Evolutionary conservation across 2,113 vertebrate genomes (phyloP), one percentile per base, ranked within the genome.

Genomic region (Epinephelus cyanopodus): DNA sequence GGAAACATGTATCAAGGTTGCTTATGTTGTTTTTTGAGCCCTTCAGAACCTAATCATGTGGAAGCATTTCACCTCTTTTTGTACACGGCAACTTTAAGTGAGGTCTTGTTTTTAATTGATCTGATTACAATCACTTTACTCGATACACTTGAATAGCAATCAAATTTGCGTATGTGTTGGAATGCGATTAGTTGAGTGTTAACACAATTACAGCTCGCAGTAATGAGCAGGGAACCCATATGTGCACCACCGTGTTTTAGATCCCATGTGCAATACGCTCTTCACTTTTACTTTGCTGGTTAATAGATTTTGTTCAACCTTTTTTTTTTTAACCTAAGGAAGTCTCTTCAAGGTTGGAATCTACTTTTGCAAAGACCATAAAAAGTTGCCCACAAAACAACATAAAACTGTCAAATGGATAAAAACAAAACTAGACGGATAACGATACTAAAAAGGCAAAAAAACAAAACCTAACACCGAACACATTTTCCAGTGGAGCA

Each of bases 101-200:
- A 37, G 0, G 45, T 50, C 37, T 14, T 37, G 42, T 37, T 71
- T 79, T 27, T 61, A 77, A 77, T 15, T 72, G 54, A 87, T 73
- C 19, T 63, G 3, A 69, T 87, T 74, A 76, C 17, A 61, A 61
- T 76, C 39, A 62, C 39, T 71, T 79, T 2, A 81, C 21, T 8
- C 48, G 45, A 81, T 70, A 58, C 11, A 77, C 25, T 42, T 67
- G 62, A 72, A 73, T 50, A 7, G 63, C 33, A 64, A 74, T 81
- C 69, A 29, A n/a, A 74, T 82, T 71, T 62, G 39, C 71, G 53
- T 47, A 50, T 81, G 47, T 8, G 18, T 47, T 33, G 53, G 12
- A 81, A 82, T 66, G 54, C 1, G 3, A 71, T 88, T 84, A 82
- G 27, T 45, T 81, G 11, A 18, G 68, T 54, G 11, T 60, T 70